Conservation (phyloP, 2,113 vertebrate species). For the Passer domesticus region DNA sequence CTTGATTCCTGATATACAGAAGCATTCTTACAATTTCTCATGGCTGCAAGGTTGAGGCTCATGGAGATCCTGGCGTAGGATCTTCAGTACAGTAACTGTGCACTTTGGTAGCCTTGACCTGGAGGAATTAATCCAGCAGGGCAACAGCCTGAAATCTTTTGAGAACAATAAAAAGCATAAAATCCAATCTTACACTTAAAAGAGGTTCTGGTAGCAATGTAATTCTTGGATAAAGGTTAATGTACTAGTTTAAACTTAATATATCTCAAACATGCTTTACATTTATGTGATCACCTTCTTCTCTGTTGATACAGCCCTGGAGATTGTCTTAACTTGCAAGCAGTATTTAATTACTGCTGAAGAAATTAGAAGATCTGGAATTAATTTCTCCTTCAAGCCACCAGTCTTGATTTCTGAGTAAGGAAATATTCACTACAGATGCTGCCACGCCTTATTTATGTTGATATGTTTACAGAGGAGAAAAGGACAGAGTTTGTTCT, state of each 20-base stretch:
- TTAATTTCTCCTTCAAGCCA: background rate
- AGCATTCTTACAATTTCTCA: background rate
- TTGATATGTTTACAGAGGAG: background rate
- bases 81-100: background rate
- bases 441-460: background rate
- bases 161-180: background rate
- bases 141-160: background rate
- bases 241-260: background rate
- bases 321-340: background rate
- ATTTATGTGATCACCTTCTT: background rate
- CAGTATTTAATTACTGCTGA: background rate
- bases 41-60: background rate
- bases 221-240: background rate
- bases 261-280: background rate
- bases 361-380: background rate
- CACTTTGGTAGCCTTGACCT: background rate
- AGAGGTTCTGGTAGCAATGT: background rate
- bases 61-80: background rate
- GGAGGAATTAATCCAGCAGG: background rate
- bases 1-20: background rate
- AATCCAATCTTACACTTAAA: background rate
- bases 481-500: background rate
- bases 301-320: background rate
- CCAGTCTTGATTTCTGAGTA: background rate
- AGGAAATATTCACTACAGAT: background rate